phyloP scores from a whole-genome alignment of 2,797 vertebrate species.

The Coendou prehensilis region DNA sequence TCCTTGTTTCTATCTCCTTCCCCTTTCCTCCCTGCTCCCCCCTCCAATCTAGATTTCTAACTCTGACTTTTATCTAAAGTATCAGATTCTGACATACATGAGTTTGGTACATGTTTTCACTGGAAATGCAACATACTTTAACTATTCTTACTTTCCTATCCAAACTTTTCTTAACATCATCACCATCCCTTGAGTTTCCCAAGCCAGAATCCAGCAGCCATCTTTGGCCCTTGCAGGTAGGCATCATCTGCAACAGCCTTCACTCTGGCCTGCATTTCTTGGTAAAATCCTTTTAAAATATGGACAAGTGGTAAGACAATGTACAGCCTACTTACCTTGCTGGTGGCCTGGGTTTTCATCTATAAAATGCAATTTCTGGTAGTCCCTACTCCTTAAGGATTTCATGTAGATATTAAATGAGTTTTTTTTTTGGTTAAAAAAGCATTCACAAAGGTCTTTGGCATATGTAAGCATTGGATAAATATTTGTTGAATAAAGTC shows the following conservation, averaged over 20 bases:
- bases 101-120: background rate
- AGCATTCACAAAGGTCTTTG: background rate
- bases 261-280: background rate
- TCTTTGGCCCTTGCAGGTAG: background rate
- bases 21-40: background rate
- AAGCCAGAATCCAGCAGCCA: background rate
- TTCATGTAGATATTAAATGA: background rate
- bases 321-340: background rate
- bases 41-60: background rate
- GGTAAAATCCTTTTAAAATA: background rate
- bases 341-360: background rate
- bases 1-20: background rate
- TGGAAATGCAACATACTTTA: background rate
- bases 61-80: background rate
- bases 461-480: background rate
- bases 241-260: background rate
- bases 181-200: background rate
- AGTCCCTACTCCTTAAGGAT: background rate
- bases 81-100: background rate
- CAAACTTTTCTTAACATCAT: background rate
- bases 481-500: constrained; percentile 3
- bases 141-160: background rate
- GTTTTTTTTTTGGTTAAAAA: background rate
- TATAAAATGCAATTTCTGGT: background rate
- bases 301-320: background rate